Evolutionary conservation across 2,797 vertebrate genomes (phyloP).

Genomic region (Potorous gilbertii): DNA sequence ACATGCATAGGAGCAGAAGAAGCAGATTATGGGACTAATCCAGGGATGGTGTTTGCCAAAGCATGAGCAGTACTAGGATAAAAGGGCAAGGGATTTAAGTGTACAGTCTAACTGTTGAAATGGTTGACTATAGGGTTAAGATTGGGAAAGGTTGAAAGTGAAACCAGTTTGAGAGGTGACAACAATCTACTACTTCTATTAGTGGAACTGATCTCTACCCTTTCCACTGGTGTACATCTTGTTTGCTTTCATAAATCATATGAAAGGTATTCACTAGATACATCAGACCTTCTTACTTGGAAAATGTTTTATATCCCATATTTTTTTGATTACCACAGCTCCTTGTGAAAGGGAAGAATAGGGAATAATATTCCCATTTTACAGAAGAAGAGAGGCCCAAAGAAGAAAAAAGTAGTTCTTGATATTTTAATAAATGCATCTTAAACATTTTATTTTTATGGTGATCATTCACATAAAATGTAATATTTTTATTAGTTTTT

Average conservation of each 20-base stretch:
- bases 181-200: background rate
- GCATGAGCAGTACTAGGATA: background rate
- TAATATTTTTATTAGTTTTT: background rate
- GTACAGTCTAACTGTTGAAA: background rate
- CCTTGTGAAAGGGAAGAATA: background rate
- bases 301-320: background rate
- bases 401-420: background rate
- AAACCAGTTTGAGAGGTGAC: background rate
- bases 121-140: background rate
- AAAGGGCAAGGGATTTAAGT: background rate
- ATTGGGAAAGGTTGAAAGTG: background rate
- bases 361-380: background rate
- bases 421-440: background rate
- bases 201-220: background rate
- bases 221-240: background rate
- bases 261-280: background rate
- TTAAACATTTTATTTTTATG: background rate
- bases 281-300: background rate
- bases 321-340: background rate
- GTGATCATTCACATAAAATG: background rate
- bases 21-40: background rate
- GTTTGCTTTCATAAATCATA: background rate
- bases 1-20: background rate
- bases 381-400: background rate
- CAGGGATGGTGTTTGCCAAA: background rate